Percentiles rank a stretch among this genome's conserved stretches.
Conservation (phyloP, 2,888 invertebrate genomes). For the Hydriomena furcata region DNA sequence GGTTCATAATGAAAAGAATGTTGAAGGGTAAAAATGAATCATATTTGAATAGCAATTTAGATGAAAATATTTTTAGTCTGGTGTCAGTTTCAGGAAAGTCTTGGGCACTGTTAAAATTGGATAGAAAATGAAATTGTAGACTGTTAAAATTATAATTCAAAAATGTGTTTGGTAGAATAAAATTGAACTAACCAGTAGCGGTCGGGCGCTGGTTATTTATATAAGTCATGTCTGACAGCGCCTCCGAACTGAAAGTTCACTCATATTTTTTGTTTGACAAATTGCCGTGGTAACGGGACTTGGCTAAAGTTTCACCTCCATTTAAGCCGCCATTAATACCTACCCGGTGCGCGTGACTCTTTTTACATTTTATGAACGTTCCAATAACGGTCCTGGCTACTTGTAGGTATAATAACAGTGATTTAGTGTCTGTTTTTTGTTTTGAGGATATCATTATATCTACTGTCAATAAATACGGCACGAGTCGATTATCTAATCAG, state of each 20-base stretch:
- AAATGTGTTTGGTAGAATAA: constrained; percentile 53
- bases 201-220: constrained; percentile 66
- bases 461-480: neutral
- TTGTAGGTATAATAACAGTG: constrained; percentile 24
- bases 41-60: too few species aligned
- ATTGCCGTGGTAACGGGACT: constrained; percentile 77
- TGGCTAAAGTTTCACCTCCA: constrained; percentile 77
- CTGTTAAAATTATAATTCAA: too few species aligned
- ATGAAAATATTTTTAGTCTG: too few species aligned
- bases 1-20: too few species aligned
- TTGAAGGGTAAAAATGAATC: too few species aligned
- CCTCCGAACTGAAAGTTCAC: constrained; percentile 70
- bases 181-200: constrained; percentile 54
- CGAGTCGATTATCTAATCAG: too few species aligned
- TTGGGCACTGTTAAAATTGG: too few species aligned
- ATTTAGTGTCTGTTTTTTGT: constrained; percentile 15
- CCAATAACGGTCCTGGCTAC: constrained; percentile 31
- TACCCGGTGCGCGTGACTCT: constrained; percentile 57
- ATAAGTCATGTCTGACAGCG: constrained; percentile 74
- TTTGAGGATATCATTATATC: neutral
- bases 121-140: too few species aligned
- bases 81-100: too few species aligned
- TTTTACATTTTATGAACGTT: constrained; percentile 53
- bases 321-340: constrained; percentile 72
- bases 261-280: constrained; percentile 81